Evolutionary conservation across 2,888 invertebrate genomes (phyloP).

Genomic region (Acrobasis suavella): DNA sequence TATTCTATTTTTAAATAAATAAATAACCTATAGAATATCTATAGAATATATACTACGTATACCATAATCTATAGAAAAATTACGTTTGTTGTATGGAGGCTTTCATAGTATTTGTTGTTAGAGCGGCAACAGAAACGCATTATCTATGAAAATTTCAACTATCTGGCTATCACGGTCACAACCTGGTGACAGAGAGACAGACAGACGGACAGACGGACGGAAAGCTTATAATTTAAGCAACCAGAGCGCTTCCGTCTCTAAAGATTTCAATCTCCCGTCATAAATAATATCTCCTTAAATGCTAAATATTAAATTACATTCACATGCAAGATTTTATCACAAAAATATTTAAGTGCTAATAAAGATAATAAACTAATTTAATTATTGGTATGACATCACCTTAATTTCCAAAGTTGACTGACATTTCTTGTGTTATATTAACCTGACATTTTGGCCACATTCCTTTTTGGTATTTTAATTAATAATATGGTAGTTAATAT

Average conservation of each 20-base stretch:
- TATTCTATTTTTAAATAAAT: too few species aligned
- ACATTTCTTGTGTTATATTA: neutral
- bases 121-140: too few species aligned
- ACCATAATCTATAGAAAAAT: too few species aligned
- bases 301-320: neutral
- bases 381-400: neutral
- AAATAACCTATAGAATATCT: too few species aligned
- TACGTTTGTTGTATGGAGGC: too few species aligned
- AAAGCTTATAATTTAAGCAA: too few species aligned
- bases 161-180: too few species aligned
- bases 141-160: too few species aligned
- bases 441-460: conserved; percentile 1
- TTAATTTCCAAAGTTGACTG: conserved; percentile 1
- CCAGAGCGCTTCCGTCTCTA: neutral
- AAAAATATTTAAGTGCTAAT: neutral
- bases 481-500: neutral
- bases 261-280: neutral
- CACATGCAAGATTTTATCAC: neutral
- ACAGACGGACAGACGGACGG: too few species aligned
- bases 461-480: neutral
- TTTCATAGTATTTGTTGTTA: too few species aligned
- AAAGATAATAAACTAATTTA: neutral
- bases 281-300: neutral
- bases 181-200: too few species aligned
- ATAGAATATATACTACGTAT: too few species aligned